Evolutionary conservation across 2,113 vertebrate species (phyloP), one percentile per base, ranked within the genome.

Genomic region (Ptilorrhoa leucosticta): DNA sequence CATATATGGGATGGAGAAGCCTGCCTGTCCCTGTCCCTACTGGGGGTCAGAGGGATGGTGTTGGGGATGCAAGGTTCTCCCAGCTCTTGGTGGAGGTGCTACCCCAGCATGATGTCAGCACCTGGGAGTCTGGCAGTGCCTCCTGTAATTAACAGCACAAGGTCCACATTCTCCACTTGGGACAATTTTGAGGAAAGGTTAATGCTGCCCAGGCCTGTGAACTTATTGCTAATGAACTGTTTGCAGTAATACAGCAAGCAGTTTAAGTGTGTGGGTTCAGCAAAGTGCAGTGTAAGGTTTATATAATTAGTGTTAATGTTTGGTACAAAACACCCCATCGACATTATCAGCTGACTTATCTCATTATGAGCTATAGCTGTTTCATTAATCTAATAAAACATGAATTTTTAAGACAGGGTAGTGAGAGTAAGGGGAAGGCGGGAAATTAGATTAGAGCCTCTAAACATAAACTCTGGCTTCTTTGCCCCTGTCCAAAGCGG

Each of bases 401-500:
- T 75, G 44, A 87, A 48, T 87, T 96, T 97, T 94, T 58, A 92
- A 96, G 78, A 86, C 61, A 61, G 71, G 45, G 65, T 76, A 83
- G 80, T 79, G 64, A 76, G 76, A 82, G 31, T 81, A 45, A 69
- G 93, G 78, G 71, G 54, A 91, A 89, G 60, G 86, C 10, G 7
- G 95, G 90, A 96, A 96, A 97, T 96, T 77, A 90, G 93, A 91
- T 94, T 94, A 95, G 57, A 47, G 51, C 51, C 54, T 91, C 26
- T 87, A 91, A 93, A 91, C 82, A 48, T 50, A 66, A 95, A 83
- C 33, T 88, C 33, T 77, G 48, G 40, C 72, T 96, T 94, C 47
- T 76, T 30, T 91, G 39, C 42, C 28, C 23, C 44, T 3, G 7
- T 76, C 83, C 75, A 54, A 80, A 93, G 47, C 26, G 65, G 57